Evolutionary conservation across 2,797 vertebrate genomes (phyloP), one percentile per base, ranked within the genome.

Genomic region (Xiphophorus birchmanni): DNA sequence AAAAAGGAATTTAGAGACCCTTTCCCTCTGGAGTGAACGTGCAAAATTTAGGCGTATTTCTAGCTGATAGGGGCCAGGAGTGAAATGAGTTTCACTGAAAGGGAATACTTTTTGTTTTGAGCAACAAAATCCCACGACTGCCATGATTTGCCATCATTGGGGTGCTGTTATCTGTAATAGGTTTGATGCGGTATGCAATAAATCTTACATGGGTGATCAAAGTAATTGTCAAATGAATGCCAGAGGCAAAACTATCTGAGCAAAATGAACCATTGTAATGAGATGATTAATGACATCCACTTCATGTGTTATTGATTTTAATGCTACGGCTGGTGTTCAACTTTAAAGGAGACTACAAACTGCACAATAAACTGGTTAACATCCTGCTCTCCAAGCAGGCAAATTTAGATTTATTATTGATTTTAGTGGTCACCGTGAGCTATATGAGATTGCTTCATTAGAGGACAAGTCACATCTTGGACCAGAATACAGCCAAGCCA

Each of bases 281-380:
- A 50, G 60, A 40, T 50, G 32, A 50, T 44, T 69, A 78, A 71
- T 52, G 40, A 10, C 52, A 23, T 54, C 52, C 40, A 72, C 42
- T 72, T 44, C 42, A 72, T 45, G 37, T 42, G 42, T 45, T 45
- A 72, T 72, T 32, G 69, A 72, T 56, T 32, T 76, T 44, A 29
- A 72, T 72, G 69, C 26, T 72, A 72, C 0, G 5, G 69, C 12
- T 15, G 12, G 69, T 72, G 42, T 72, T 72, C 23, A 72, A 29
- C n/a, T 44, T 15, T 72, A 72, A n/a, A 52, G 18, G 73, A 40
- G 50, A 54, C 32, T 17, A 74, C 0, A 80, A 80, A 71, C 13
- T 11, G 56, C 48, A 63, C 18, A 83, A 73, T 52, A 13, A 83
- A 40, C 40, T 21, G 6, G 23, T 63, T 81, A 65, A 69, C 75